Evolutionary conservation across 2,113 vertebrate genomes (phyloP).

Genomic region (Penelope pileata): DNA sequence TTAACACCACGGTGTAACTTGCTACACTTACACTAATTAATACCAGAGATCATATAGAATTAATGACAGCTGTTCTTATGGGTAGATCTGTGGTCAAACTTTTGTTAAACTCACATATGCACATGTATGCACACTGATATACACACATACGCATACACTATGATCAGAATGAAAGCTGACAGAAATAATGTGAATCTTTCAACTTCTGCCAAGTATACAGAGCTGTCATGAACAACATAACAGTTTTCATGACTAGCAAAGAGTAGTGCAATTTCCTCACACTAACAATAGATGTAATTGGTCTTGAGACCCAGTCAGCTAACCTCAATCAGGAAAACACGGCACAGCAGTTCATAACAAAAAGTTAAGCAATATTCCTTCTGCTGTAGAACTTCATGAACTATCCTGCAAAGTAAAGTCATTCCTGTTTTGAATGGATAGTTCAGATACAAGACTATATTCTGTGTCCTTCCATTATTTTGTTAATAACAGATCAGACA

Average conservation of each 20-base stretch:
- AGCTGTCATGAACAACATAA: background rate
- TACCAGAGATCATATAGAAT: background rate
- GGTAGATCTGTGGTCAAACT: background rate
- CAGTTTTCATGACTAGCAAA: background rate
- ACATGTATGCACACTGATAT: background rate
- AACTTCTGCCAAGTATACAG: background rate
- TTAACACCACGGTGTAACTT: accelerated
- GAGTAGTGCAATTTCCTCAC: background rate
- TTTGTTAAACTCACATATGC: background rate
- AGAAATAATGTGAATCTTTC: background rate
- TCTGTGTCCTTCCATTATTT: background rate
- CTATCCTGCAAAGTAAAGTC: background rate
- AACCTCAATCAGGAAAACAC: background rate
- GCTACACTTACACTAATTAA: background rate
- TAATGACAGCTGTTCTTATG: background rate
- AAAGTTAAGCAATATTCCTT: background rate
- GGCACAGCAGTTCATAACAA: background rate
- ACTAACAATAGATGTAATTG: background rate
- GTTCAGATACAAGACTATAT: background rate
- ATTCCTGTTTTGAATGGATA: background rate
- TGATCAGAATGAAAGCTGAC: background rate
- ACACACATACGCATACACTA: background rate
- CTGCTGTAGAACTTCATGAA: background rate
- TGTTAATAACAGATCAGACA: background rate
- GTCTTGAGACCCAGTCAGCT: background rate